Evolutionary conservation across 1,140 invertebrate species (phyloP).

Genomic region (Zaprionus taronus): DNA sequence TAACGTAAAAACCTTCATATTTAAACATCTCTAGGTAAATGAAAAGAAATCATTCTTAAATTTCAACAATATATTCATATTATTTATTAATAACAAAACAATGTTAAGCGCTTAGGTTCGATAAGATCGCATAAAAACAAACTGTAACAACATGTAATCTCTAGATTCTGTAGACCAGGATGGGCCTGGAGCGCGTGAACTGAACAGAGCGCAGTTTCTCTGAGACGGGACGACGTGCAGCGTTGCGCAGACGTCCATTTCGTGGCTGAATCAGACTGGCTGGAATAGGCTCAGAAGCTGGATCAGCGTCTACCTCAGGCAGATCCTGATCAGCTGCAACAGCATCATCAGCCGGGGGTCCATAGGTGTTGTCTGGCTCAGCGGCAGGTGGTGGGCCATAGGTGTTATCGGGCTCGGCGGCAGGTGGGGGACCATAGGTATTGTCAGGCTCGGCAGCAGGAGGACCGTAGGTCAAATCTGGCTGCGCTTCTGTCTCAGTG

Average conservation of each 20-base stretch:
- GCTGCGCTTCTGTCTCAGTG: slow-evolving; percentile 69
- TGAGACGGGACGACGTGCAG: slow-evolving; percentile 43
- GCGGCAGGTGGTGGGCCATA: slow-evolving; percentile 63
- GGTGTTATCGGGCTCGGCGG: slow-evolving; percentile 61
- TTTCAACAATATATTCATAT: slow-evolving; percentile 23
- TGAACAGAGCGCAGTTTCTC: slow-evolving; percentile 67
- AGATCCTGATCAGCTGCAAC: slow-evolving; percentile 46
- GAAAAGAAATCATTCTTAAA: background rate
- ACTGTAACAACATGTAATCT: slow-evolving; percentile 28
- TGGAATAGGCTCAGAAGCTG: slow-evolving; percentile 59
- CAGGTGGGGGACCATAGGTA: slow-evolving; percentile 58
- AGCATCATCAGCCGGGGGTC: slow-evolving; percentile 26
- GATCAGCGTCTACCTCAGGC: slow-evolving; percentile 39
- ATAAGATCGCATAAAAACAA: slow-evolving; percentile 15
- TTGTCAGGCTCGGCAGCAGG: slow-evolving; percentile 59
- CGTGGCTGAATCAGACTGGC: slow-evolving; percentile 74
- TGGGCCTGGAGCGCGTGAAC: slow-evolving; percentile 68
- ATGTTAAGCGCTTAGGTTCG: slow-evolving; percentile 23
- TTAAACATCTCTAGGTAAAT: background rate
- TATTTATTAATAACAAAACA: slow-evolving; percentile 36
- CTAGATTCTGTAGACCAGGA: slow-evolving; percentile 70
- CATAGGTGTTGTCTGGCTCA: slow-evolving; percentile 30
- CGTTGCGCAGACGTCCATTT: slow-evolving; percentile 54
- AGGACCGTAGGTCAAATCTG: slow-evolving; percentile 71
- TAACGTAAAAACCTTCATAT: background rate